Evolutionary conservation across 2,113 vertebrate species (phyloP).

Genomic region (Callopanchax toddi): DNA sequence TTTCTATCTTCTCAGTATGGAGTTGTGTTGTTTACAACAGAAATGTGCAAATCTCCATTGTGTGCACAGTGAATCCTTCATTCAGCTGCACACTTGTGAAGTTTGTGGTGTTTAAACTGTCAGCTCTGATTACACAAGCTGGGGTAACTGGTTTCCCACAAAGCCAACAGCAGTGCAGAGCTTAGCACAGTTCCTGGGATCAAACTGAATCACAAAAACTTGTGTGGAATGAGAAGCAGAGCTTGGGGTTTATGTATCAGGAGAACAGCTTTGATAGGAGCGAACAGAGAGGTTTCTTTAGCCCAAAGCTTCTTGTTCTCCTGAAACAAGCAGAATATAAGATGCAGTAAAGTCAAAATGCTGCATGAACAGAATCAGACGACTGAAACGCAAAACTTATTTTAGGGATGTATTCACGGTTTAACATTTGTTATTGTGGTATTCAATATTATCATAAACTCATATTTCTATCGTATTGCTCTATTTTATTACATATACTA

Average conservation of each 20-base stretch:
- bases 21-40: background rate
- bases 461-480: no score
- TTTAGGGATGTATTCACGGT: background rate
- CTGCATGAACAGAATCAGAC: background rate
- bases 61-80: background rate
- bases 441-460: no score
- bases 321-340: background rate
- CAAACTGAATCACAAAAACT: background rate
- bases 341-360: no score
- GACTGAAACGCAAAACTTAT: background rate
- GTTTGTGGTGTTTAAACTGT: background rate
- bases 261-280: background rate
- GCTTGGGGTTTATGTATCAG: background rate
- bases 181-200: background rate
- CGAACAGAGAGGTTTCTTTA: background rate
- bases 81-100: background rate
- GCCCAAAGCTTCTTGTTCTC: background rate
- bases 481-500: no score
- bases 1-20: background rate
- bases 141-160: background rate
- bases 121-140: background rate
- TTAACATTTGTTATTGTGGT: no score
- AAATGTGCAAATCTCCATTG: no score
- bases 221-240: background rate
- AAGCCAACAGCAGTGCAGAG: background rate